Conservation (phyloP, 2,113 vertebrate species). For the Plestiodon gilberti region DNA sequence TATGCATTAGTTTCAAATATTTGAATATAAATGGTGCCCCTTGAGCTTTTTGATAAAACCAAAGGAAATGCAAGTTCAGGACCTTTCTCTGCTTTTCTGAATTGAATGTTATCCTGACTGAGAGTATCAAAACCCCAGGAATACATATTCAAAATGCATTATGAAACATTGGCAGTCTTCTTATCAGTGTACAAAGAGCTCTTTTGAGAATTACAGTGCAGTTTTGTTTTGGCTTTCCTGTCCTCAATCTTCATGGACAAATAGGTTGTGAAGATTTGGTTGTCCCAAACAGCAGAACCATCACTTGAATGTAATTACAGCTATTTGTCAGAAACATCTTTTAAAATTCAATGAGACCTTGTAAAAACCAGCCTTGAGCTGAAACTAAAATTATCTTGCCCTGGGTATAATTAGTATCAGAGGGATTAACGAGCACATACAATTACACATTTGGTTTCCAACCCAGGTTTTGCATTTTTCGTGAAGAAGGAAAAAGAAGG, state of each 20-base stretch:
- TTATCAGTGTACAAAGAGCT: conserved; percentile 19
- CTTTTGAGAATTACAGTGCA: neutral
- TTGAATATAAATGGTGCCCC: conserved; percentile 60
- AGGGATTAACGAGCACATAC: conserved; percentile 43
- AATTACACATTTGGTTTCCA: conserved; percentile 28
- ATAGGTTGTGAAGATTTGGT: conserved; percentile 39
- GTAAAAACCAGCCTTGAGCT: conserved; percentile 46
- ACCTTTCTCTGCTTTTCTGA: conserved; percentile 34
- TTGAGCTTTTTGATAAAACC: conserved; percentile 55
- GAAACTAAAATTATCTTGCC: conserved; percentile 54
- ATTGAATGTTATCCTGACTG: conserved; percentile 8
- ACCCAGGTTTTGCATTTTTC: conserved; percentile 42
- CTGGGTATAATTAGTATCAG: conserved; percentile 50
- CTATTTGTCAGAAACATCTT: conserved; percentile 59
- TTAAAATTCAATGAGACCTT: conserved; percentile 55
- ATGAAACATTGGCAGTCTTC: conserved; percentile 8
- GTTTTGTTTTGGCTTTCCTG: neutral
- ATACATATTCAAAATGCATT: conserved; percentile 11
- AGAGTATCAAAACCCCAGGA: conserved; percentile 20
- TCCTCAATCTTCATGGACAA: conserved; percentile 17
- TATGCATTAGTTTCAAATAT: conserved; percentile 68
- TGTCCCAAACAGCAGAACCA: conserved; percentile 37
- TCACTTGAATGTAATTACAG: conserved; percentile 59
- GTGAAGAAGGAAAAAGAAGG: conserved; percentile 34
- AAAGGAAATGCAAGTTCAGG: conserved; percentile 44